Conservation (phyloP, 2,113 vertebrate species). For the Mus musculus region DNA sequence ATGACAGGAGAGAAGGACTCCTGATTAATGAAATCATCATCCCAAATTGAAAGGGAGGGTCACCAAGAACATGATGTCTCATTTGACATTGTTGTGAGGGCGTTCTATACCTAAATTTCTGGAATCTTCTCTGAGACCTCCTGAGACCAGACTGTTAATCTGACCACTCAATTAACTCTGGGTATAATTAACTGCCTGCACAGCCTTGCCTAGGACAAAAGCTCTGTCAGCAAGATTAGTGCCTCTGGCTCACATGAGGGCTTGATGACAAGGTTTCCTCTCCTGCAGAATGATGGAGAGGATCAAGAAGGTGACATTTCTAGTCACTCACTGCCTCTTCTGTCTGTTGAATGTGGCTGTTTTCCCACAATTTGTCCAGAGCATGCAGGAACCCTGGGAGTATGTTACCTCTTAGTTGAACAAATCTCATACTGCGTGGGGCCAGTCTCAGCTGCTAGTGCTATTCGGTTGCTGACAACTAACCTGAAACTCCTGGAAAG, state of each 20-base stretch:
- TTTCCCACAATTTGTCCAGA: slow-evolving; percentile 47
- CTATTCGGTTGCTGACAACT: slow-evolving; percentile 9
- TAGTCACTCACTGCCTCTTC: background rate
- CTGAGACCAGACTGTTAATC: slow-evolving; percentile 79
- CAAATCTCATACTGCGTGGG: slow-evolving; percentile 67
- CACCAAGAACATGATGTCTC: slow-evolving; percentile 83
- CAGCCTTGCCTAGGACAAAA: slow-evolving; percentile 68
- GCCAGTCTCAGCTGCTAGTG: slow-evolving; percentile 71
- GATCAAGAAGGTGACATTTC: background rate
- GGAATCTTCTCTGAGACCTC: slow-evolving; percentile 80
- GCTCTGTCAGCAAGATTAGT: slow-evolving; percentile 79
- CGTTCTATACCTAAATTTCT: slow-evolving; percentile 76
- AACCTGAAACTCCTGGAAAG: slow-evolving; percentile 60
- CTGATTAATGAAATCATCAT: slow-evolving; percentile 86
- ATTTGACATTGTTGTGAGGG: slow-evolving; percentile 82
- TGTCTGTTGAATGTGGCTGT: background rate
- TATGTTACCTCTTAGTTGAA: slow-evolving; percentile 46
- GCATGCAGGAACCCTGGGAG: slow-evolving; percentile 21
- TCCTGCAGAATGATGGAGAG: background rate
- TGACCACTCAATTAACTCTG: slow-evolving; percentile 85
- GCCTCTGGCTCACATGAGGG: slow-evolving; percentile 22
- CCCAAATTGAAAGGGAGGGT: slow-evolving; percentile 84
- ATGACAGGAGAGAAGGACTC: slow-evolving; percentile 80
- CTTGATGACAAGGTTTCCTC: background rate
- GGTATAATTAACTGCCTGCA: slow-evolving; percentile 78